Base-by-base conservation (phyloP, 2,888 invertebrate genomes). In the Drosophila acutilabella region DNA sequence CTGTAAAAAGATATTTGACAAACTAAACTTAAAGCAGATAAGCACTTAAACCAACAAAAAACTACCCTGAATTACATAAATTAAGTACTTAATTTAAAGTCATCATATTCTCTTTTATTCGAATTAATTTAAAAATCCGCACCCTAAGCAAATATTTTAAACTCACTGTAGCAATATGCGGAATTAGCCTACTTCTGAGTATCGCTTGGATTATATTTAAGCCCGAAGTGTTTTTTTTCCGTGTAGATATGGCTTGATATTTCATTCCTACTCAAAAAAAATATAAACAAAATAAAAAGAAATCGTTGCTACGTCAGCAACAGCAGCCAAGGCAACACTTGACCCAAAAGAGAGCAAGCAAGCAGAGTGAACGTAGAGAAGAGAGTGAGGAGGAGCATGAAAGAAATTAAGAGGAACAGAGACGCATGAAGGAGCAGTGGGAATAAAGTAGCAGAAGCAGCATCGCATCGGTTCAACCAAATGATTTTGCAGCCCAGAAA, bases 201-300 rank as follows among this genome's bases (percentile, higher is more conserved):
- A 30, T 30, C 8, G 8, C 8, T 30, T 30, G 30, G 8, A 30
- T 30, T 30, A 30, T 8, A 30, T 30, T 30, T 30, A 30, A 8
- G 30, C 30, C 30, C 8, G 26, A 26, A 26, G 0, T 7, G 26
- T 1, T 26, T 26, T 6, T 26, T 26, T 26, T 0, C 26, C 1
- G 42, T 44, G 52, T 64, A 73, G 59, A 20, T 54, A 67, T 66
- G 71, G 71, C 74, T 64, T 79, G 85, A 83, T 83, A 83, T 83
- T 87, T 84, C 81, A 84, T 85, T 83, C 80, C 77, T 81, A 67
- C 80, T 87, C 85, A 60, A 78, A 76, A 83, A 66, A 81, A 74
- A 72, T 74, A 77, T 61, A 64, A 50, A 50, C 33, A 81, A 71
- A 84, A 81, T 81, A 18, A 40, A 23, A 38, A 6, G n/a, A 54